A percentile compares a stretch with the other conserved stretches of the same genome.
Evolutionary conservation across 2,113 vertebrate genomes (phyloP).

Genomic region (Elephas maximus): DNA sequence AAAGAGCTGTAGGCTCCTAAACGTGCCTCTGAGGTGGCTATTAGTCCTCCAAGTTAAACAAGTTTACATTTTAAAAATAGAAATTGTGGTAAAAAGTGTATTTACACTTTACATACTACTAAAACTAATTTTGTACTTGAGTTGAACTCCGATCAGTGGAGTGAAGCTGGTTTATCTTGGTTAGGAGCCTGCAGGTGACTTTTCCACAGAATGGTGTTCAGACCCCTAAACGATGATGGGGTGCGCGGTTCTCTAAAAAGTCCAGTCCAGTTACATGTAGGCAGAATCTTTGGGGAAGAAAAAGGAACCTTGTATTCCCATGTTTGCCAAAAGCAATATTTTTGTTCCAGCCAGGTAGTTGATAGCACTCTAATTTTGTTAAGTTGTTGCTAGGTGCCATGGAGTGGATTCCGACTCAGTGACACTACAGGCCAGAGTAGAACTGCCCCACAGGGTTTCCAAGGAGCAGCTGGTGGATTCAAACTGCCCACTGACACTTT

Average conservation of each 20-base stretch:
- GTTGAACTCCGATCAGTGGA: background rate
- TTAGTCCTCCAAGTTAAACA: background rate
- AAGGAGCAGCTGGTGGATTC: too few species aligned
- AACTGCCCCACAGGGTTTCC: too few species aligned
- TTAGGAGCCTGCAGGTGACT: fast-evolving
- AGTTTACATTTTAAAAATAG: background rate
- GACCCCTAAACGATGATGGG: too few species aligned
- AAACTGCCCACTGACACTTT: too few species aligned
- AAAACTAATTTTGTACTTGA: background rate
- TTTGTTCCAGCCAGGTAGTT: background rate
- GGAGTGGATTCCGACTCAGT: too few species aligned
- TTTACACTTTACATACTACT: background rate
- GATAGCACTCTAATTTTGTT: background rate
- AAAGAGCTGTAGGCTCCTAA: background rate
- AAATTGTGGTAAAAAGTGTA: background rate
- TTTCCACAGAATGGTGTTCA: background rate
- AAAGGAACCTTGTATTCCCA: background rate
- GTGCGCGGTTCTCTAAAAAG: background rate
- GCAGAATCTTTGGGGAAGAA: background rate
- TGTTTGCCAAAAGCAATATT: background rate
- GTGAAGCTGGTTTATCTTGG: background rate
- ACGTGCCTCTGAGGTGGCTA: background rate
- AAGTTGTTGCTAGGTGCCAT: background rate
- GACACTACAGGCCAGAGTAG: too few species aligned
- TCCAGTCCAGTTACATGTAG: background rate